phyloP scores from a whole-genome alignment of 2,797 vertebrate species.

The Chaetophractus vellerosus region DNA sequence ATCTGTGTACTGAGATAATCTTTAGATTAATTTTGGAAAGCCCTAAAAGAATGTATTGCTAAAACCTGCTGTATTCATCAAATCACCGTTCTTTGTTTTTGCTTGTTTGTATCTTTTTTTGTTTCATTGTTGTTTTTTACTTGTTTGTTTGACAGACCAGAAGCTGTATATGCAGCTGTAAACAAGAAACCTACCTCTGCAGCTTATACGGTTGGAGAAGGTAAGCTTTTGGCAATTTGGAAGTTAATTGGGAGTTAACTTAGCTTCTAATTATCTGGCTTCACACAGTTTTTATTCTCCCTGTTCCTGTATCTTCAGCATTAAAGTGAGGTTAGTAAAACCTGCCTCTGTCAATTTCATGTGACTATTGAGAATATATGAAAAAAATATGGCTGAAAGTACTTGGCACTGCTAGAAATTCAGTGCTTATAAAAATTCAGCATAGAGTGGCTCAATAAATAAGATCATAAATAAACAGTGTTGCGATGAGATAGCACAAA shows the following conservation, averaged over 20 bases:
- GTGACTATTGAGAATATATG: not conserved
- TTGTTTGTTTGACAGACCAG: constrained; percentile 85
- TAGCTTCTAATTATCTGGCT: constrained; percentile 17
- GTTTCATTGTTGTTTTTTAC: not conserved
- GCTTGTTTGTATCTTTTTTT: not conserved
- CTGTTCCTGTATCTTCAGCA: not conserved
- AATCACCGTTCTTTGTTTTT: constrained; percentile 29
- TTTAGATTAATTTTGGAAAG: constrained; percentile 66
- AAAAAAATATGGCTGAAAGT: constrained; percentile 47
- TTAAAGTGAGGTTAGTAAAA: constrained; percentile 56
- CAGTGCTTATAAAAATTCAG: constrained; percentile 12
- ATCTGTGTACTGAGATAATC: not conserved
- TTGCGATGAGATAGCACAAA: not conserved
- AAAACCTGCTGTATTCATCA: not conserved
- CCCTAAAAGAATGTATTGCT: not conserved
- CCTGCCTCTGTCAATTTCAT: constrained; percentile 14
- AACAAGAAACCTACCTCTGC: constrained; percentile 88
- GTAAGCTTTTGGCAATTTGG: constrained; percentile 84
- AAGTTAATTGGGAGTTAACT: not conserved
- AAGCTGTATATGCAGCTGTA: constrained; percentile 91
- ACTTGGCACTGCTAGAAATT: constrained; percentile 19
- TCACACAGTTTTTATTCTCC: not conserved
- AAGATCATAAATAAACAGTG: constrained; percentile 50
- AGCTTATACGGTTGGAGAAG: constrained; percentile 87
- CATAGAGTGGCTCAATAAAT: not conserved